Conservation (phyloP, 2,888 invertebrate species). For the Hydrotaea diabolus region DNA sequence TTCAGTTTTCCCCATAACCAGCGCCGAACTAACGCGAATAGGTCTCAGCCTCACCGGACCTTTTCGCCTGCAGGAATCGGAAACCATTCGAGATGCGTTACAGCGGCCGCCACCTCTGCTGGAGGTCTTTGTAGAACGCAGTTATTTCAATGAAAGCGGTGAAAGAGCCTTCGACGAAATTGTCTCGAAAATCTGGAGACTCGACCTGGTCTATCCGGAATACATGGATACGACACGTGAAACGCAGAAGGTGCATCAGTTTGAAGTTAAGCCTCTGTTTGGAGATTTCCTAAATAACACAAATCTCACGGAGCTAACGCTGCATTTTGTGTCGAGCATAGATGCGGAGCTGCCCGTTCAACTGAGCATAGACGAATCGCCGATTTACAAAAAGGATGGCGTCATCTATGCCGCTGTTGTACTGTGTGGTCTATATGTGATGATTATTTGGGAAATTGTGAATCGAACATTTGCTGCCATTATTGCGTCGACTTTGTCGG, state of each 20-base stretch:
- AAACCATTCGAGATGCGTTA: slow-evolving; percentile 69
- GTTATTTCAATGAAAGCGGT: slow-evolving; percentile 72
- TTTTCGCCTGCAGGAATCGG: slow-evolving; percentile 82
- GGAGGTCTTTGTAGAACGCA: slow-evolving; percentile 73
- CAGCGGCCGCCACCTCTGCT: slow-evolving; percentile 70
- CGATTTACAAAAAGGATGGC: slow-evolving; percentile 85
- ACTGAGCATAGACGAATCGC: slow-evolving; percentile 84
- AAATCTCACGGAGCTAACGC: slow-evolving; percentile 72
- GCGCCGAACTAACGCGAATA: slow-evolving; percentile 81
- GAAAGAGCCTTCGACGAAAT: slow-evolving; percentile 72
- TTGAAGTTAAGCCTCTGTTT: slow-evolving; percentile 72
- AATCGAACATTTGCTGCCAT: slow-evolving; percentile 89
- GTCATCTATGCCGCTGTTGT: slow-evolving; percentile 87
- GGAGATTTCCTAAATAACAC: slow-evolving; percentile 66
- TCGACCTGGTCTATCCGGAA: slow-evolving; percentile 77
- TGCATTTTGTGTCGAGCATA: slow-evolving; percentile 76
- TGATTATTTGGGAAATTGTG: slow-evolving; percentile 89
- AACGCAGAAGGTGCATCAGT: slow-evolving; percentile 79
- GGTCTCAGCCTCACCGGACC: slow-evolving; percentile 84
- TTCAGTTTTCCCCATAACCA: slow-evolving; percentile 75
- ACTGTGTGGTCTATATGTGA: slow-evolving; percentile 87
- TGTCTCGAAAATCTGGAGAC: slow-evolving; percentile 73
- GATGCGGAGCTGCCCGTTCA: slow-evolving; percentile 81
- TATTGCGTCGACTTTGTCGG: slow-evolving; percentile 86
- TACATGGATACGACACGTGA: slow-evolving; percentile 80